phyloP scores from a whole-genome alignment of 2,888 invertebrate species.

The Drosophila mimica region DNA sequence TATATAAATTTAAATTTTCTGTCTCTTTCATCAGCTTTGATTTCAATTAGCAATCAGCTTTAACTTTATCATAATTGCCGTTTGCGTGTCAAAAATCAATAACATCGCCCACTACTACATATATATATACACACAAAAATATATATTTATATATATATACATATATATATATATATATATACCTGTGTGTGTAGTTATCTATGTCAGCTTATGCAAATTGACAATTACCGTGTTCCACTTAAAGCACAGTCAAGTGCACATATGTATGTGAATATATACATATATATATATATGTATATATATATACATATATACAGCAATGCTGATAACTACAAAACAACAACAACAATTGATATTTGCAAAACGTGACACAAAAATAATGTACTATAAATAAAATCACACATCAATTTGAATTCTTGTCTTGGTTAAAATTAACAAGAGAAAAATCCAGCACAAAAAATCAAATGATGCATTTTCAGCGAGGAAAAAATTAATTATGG shows the following conservation, averaged over 20 bases:
- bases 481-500: conserved; percentile 7
- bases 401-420: conserved; percentile 2
- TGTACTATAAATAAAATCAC: conserved; percentile 4
- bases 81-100: conserved; percentile 6
- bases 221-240: conserved; percentile 72
- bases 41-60: conserved; percentile 2
- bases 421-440: conserved; percentile 9
- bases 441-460: conserved; percentile 17
- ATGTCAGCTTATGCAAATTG: conserved; percentile 61
- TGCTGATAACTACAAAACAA: conserved; percentile 59
- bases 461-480: conserved; percentile 17
- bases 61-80: conserved; percentile 8
- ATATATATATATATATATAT: not conserved
- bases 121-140: not conserved
- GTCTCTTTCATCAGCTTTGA: not conserved
- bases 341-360: conserved; percentile 43
- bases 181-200: conserved; percentile 3
- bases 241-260: conserved; percentile 55
- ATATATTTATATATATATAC: not conserved
- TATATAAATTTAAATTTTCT: not conserved
- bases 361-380: conserved; percentile 26
- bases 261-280: not conserved
- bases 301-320: not conserved
- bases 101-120: not conserved
- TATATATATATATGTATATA: not conserved